Evolutionary conservation across 53 echinoderm and acorn worm species (phyloP).

Genomic region (Paelopatides confundens): DNA sequence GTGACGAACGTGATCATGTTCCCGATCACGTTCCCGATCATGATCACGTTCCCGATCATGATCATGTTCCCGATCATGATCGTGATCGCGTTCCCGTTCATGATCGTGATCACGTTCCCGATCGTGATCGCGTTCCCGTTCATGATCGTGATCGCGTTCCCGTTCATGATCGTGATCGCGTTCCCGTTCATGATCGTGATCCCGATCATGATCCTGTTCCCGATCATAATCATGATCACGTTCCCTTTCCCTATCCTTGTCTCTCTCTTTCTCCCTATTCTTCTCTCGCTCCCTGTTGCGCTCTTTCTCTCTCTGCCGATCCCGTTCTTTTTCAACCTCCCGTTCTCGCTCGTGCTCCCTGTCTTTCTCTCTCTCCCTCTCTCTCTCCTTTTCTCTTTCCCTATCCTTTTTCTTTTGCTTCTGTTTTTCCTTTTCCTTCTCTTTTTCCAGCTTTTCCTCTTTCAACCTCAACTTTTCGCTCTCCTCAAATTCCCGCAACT

Average conservation of each 20-base stretch:
- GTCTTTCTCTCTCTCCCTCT: slow-evolving; percentile 13
- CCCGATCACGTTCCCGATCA: too few relatives aligned
- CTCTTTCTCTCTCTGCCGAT: background rate
- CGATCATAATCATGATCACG: too few relatives aligned
- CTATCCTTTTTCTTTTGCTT: slow-evolving; percentile 17
- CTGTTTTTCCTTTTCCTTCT: slow-evolving; percentile 38
- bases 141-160: too few relatives aligned
- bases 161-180: too few relatives aligned
- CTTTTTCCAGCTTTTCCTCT: slow-evolving; percentile 61
- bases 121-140: background rate
- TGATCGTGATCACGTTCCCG: background rate
- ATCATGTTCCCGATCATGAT: too few relatives aligned
- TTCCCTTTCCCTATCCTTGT: slow-evolving; percentile 22
- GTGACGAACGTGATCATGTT: too few relatives aligned
- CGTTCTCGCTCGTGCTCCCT: slow-evolving; percentile 48
- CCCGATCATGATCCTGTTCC: too few relatives aligned
- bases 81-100: too few relatives aligned
- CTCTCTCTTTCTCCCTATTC: slow-evolving; percentile 1
- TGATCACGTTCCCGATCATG: too few relatives aligned
- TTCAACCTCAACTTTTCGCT: slow-evolving; percentile 59
- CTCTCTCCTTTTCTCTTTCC: background rate
- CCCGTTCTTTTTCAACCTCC: slow-evolving; percentile 4
- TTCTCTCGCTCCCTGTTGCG: slow-evolving; percentile 2
- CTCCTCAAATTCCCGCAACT: slow-evolving; percentile 14
- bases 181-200: too few relatives aligned